A percentile compares a stretch with the other conserved stretches of the same genome.
Evolutionary conservation across 2,888 invertebrate genomes (phyloP).

Genomic region (Eudemis profundana): DNA sequence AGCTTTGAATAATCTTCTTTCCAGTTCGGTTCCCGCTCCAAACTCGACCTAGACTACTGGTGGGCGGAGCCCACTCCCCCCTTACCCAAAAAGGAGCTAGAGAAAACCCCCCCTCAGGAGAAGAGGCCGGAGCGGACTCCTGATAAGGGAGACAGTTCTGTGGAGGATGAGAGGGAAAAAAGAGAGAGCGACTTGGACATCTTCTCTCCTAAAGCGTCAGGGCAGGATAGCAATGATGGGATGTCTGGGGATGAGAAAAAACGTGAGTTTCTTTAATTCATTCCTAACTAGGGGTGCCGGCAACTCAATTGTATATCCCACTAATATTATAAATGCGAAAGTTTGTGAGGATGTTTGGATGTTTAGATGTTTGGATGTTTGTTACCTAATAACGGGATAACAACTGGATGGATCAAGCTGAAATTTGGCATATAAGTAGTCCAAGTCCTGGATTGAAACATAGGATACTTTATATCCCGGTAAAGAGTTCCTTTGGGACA

Average conservation of each 20-base stretch:
- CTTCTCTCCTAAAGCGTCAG: constrained; percentile 73
- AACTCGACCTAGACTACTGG: constrained; percentile 91
- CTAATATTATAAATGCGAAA: no score
- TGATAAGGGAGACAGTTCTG: constrained; percentile 63
- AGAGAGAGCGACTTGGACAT: constrained; percentile 71
- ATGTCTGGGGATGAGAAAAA: constrained; percentile 79
- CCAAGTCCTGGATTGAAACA: no score
- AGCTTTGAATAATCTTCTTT: no score
- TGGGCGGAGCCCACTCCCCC: constrained; percentile 87
- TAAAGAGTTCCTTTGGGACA: no score
- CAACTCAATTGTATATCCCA: no score
- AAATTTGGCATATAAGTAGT: no score
- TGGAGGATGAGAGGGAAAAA: constrained; percentile 66
- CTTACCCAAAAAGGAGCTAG: constrained; percentile 57
- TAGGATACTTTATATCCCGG: no score
- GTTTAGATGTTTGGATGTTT: no score
- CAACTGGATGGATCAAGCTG: no score
- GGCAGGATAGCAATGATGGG: constrained; percentile 80
- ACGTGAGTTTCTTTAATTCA: constrained; percentile 53
- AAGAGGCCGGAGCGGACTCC: constrained; percentile 58
- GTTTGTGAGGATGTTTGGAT: no score
- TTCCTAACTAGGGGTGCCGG: no score
- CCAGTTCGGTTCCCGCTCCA: constrained; percentile 90
- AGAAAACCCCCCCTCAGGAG: constrained; percentile 47
- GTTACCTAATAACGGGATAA: no score